These are phyloP conservation scores for Gryon sp. DNA, from an alignment of 1,140 invertebrate species.

Conservation along the genomic window DNA sequence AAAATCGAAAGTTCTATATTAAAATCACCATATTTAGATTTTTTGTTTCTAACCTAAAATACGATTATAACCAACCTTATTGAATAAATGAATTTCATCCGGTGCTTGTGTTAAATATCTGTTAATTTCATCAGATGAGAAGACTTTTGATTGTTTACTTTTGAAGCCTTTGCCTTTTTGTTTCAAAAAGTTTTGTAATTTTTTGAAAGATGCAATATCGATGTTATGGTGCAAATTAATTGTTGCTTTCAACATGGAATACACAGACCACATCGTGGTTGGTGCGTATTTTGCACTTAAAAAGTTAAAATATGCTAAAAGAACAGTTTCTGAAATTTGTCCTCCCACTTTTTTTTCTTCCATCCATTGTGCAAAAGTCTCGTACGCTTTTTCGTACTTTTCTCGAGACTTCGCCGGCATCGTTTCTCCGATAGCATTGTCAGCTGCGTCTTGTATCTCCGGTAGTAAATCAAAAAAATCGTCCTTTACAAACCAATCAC, in stretches of 20 bases:
- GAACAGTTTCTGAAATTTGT: neutral
- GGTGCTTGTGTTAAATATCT: neutral
- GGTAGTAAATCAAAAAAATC: too few species aligned
- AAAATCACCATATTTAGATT: too few species aligned
- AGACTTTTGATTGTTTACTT: neutral
- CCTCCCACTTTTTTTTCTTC: neutral
- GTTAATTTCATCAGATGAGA: neutral
- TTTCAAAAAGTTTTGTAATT: neutral
- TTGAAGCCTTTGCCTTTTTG: neutral
- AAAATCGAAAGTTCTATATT: too few species aligned
- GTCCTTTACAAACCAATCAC: too few species aligned
- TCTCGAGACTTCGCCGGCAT: neutral
- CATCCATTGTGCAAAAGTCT: neutral
- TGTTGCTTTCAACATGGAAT: neutral
- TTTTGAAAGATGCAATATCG: neutral
- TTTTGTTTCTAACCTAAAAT: too few species aligned
- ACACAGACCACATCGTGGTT: neutral
- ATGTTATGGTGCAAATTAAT: neutral
- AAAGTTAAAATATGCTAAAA: neutral
- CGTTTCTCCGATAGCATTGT: neutral
- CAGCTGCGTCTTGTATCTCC: too few species aligned
- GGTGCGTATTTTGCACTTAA: neutral
- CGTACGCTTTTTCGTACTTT: neutral
- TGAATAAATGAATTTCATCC: neutral
- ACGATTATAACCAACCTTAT: too few species aligned